Base-by-base conservation (phyloP, 2,888 invertebrate species). In the Pristionchus fissidentatus region DNA sequence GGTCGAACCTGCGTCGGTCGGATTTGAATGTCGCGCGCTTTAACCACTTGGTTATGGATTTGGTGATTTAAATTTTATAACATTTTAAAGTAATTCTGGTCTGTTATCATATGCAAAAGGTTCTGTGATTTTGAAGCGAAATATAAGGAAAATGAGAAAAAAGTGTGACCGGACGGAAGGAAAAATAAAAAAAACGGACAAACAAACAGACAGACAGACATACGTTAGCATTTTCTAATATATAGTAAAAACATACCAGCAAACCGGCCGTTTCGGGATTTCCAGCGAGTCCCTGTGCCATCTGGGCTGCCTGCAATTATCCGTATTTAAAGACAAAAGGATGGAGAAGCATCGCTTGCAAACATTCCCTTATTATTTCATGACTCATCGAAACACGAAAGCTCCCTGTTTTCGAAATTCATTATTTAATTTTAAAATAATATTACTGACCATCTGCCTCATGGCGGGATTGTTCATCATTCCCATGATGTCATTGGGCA, bases 261-360 rank as follows among this genome's bases (percentile, higher is more conserved):
- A 70, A 41, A 26, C 70, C 70, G 41, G 70, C 70, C 22, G 70
- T 70, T 26, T 43, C 70, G 41, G 70, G 66, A 41, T 70, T 43
- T 38, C 70, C 43, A 38, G 70, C 70, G n/a, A 70, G 70, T 43
- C 70, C 70, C 26, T 70, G 70, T n/a, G 70, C 70, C 70, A 70
- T 70, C 70, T 70, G 70, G 26, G 70, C 70, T 41, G 70, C 70
- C 70, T 70, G 70, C n/a, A 70, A 70, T 4, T 2, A 35, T 62
- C 32, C 35, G n/a, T n/a, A n/a, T n/a, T n/a, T n/a, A n/a, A n/a
- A n/a, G n/a, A n/a, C n/a, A n/a, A n/a, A 62, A 5, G n/a, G 29
- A 1, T 26, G 26, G 8, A 26, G 57, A 26, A 7, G 26, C n/a
- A 55, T 26, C 26, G 26, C 1, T 26, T 55, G 3, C n/a, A 55